Conservation (phyloP, 2,113 vertebrate species). For the Trogon surrucura region DNA sequence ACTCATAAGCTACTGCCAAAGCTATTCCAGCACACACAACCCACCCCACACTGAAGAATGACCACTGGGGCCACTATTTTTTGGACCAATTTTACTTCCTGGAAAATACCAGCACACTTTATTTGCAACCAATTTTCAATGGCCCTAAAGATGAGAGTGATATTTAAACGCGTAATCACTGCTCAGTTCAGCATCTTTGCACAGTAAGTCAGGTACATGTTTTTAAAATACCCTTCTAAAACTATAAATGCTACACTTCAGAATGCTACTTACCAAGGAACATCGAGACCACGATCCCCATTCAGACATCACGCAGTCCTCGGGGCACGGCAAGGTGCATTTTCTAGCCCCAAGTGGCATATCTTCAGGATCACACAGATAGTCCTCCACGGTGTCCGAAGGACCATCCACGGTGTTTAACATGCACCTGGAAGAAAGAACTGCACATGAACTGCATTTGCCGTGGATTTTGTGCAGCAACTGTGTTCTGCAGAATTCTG, state of each 20-base stretch:
- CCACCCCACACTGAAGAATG: not conserved
- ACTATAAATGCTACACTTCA: not conserved
- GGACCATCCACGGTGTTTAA: slow-evolving; percentile 95
- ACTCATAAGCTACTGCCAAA: not conserved
- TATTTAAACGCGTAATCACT: not conserved
- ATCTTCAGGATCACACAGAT: slow-evolving; percentile 96
- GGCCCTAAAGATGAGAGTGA: not conserved
- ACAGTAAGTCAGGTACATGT: not conserved
- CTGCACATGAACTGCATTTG: not conserved
- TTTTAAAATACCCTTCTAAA: not conserved
- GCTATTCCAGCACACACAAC: not conserved
- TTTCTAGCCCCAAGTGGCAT: slow-evolving; percentile 94
- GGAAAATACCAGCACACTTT: not conserved
- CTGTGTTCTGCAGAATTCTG: not conserved
- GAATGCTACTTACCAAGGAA: slow-evolving; percentile 84
- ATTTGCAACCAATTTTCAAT: not conserved
- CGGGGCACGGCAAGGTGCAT: slow-evolving; percentile 91
- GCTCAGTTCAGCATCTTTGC: not conserved
- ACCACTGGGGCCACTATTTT: not conserved
- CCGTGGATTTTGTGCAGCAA: not conserved
- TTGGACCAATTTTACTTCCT: not conserved
- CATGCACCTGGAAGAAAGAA: slow-evolving; percentile 87
- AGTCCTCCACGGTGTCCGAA: slow-evolving; percentile 92
- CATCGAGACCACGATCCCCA: slow-evolving; percentile 92
- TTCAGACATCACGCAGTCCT: slow-evolving; percentile 94